Evolutionary conservation across 2,888 invertebrate genomes (phyloP), one percentile per base, ranked within the genome.

Genomic region (Sarcophaga caerulescens): DNA sequence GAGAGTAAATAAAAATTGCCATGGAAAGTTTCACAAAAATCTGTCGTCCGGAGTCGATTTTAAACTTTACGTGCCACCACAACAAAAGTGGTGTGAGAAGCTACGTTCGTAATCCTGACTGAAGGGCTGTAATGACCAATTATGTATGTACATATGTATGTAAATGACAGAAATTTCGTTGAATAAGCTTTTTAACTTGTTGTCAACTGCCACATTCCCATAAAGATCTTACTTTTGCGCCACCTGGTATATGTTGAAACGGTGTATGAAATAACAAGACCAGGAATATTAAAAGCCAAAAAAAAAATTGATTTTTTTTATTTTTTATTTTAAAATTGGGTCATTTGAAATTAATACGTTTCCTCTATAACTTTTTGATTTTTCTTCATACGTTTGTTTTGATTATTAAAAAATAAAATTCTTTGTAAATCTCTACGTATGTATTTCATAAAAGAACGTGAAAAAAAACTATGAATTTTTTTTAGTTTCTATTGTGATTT

Each of bases 271-370:
- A 17, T 14, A 17, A 52, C 17, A 52, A 17, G 17, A 52, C 52
- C 1, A 14, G 2, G 11, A 10, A 12, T 12, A 14, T 12, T 3
- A 47, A 47, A 47, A 47, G 11, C 2, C 14, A 12, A 47, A 47
- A 47, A 47, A 47, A 25, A 25, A 4, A 0, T n/a, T n/a, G 35
- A 6, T 35, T 47, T 47, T 47, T 47, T 35, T 25, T 25, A 3
- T 4, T 25, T 25, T 25, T 25, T 0, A 5, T 35, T 35, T 1
- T 52, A 0, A 14, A 52, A 84, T 21, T 63, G 84, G 74, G 74
- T 70, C 78, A 78, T 78, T 78, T 74, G 45, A 83, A 83, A 78
- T 78, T 70, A 71, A 82, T 66, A 82, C 44, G 17, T 57, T 65
- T 68, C 68, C 17, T 62, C n/a, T 25, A 35, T 77, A 63, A 14